Evolutionary conservation across 2,797 vertebrate genomes (phyloP).

Genomic region (Varecia variegata): DNA sequence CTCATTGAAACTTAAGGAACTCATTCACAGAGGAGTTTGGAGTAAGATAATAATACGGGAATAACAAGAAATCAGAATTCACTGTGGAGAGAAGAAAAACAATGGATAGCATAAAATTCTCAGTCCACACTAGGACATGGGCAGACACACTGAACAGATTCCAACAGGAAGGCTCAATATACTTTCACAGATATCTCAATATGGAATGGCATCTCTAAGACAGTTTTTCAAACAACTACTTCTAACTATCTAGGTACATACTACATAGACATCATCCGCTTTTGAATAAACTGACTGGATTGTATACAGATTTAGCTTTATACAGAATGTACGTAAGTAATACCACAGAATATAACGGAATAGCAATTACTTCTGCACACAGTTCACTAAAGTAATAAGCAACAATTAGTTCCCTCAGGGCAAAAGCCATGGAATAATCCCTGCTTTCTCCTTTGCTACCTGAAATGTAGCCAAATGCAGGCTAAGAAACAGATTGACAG

Average conservation of each 20-base stretch:
- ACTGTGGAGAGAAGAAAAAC: background rate
- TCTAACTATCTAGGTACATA: background rate
- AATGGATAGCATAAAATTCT: background rate
- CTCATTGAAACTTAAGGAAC: conserved; percentile 59
- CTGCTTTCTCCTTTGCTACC: background rate
- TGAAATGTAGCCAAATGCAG: conserved; percentile 46
- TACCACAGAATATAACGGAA: background rate
- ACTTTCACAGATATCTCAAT: background rate
- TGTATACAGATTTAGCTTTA: background rate
- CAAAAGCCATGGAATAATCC: background rate
- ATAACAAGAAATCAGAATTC: background rate
- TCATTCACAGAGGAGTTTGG: conserved; percentile 34
- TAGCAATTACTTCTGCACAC: conserved; percentile 23
- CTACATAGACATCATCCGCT: background rate
- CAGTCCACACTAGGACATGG: background rate
- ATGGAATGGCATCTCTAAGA: background rate
- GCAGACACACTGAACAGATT: background rate
- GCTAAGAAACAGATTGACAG: conserved; percentile 48
- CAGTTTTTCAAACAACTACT: background rate
- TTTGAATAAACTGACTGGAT: background rate
- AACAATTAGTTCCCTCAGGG: conserved; percentile 44
- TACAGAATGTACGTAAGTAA: background rate
- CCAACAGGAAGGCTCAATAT: background rate
- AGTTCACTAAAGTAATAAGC: conserved; percentile 34
- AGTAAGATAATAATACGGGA: background rate